These are phyloP conservation scores for Cynaeus angustus DNA, from an alignment of 2,888 invertebrate species.

Conservation along the genomic window DNA sequence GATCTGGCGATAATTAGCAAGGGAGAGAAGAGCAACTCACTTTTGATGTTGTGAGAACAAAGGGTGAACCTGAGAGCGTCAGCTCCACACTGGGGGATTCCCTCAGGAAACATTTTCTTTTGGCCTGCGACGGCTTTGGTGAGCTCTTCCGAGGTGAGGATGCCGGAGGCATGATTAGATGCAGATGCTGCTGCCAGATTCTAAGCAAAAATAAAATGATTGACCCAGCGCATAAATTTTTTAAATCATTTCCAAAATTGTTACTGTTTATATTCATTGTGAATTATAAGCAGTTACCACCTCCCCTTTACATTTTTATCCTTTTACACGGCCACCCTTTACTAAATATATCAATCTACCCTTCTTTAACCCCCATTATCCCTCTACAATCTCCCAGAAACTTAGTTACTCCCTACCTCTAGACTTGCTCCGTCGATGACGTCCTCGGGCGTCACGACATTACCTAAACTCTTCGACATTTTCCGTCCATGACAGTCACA, in stretches of 20 bases:
- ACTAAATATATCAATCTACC: slow-evolving; percentile 1
- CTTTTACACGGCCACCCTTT: neutral
- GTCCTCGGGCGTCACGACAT: slow-evolving; percentile 97
- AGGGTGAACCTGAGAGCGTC: slow-evolving; percentile 91
- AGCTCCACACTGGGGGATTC: slow-evolving; percentile 98
- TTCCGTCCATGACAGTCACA: slow-evolving; percentile 98
- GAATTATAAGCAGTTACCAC: neutral
- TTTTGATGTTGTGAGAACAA: slow-evolving; percentile 70
- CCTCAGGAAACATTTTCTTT: slow-evolving; percentile 77
- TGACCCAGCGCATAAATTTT: too few species aligned
- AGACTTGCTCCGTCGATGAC: slow-evolving; percentile 92
- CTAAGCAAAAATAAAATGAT: slow-evolving; percentile 58
- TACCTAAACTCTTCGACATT: slow-evolving; percentile 99
- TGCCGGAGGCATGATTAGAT: slow-evolving; percentile 61
- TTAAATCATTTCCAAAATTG: too few species aligned
- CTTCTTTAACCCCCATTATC: neutral
- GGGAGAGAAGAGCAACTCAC: slow-evolving; percentile 59
- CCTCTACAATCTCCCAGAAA: slow-evolving; percentile 7
- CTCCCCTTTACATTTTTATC: neutral
- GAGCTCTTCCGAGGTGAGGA: slow-evolving; percentile 67
- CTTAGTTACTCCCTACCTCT: slow-evolving; percentile 75
- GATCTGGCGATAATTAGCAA: neutral
- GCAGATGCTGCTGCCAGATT: slow-evolving; percentile 62
- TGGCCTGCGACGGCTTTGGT: slow-evolving; percentile 71
- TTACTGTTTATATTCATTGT: neutral